Conservation (phyloP, 2,797 vertebrate genomes). For the Choloepus didactylus region DNA sequence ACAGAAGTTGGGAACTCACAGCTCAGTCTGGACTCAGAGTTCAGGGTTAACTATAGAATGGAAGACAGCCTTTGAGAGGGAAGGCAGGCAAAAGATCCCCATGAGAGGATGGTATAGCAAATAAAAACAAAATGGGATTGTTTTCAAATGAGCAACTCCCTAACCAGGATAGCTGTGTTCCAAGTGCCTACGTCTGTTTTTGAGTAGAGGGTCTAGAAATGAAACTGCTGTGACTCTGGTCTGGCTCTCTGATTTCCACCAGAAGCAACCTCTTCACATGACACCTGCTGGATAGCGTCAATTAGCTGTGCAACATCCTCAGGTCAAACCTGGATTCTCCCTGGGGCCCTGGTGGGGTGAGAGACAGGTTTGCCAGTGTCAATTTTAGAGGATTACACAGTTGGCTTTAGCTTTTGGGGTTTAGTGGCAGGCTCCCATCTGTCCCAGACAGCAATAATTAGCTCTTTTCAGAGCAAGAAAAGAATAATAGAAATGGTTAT, state of each 20-base stretch:
- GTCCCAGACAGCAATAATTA: not conserved
- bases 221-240: not conserved
- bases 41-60: not conserved
- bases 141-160: constrained; percentile 4
- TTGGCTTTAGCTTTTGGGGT: not conserved
- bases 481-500: not conserved
- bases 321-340: not conserved
- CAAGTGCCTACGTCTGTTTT: not conserved
- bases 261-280: not conserved
- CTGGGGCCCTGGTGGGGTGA: not conserved
- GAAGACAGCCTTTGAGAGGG: not conserved
- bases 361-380: not conserved
- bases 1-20: not conserved
- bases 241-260: not conserved
- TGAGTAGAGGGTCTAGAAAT: not conserved
- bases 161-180: not conserved
- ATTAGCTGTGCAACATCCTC: not conserved
- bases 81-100: not conserved
- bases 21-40: not conserved
- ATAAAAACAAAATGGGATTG: not conserved
- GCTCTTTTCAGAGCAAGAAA: not conserved
- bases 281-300: accelerated
- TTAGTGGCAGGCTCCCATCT: not conserved
- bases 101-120: not conserved
- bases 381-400: not conserved